These are phyloP conservation scores for Struthidea cinerea DNA, from an alignment of 2,113 vertebrate species.

Conservation along the genomic window DNA sequence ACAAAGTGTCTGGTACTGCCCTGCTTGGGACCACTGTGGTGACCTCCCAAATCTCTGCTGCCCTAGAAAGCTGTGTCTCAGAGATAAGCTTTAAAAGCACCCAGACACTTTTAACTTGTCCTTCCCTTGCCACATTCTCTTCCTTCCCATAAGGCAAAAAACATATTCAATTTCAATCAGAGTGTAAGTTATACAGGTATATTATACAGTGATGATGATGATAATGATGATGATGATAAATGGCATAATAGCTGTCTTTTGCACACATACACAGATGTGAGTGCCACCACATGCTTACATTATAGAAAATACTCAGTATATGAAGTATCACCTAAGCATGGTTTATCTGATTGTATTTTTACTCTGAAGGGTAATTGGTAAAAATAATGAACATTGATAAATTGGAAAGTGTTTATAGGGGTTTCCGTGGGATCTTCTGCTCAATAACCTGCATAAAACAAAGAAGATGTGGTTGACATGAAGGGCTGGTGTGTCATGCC, in stretches of 20 bases:
- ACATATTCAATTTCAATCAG: not conserved
- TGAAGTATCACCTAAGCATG: not conserved
- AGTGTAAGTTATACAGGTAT: not conserved
- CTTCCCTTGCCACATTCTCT: not conserved
- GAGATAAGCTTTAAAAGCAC: not conserved
- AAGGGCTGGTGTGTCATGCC: not conserved
- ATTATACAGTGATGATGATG: not conserved
- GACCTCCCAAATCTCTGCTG: not conserved
- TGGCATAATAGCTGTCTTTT: not conserved
- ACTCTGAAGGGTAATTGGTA: not conserved
- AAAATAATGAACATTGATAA: not conserved
- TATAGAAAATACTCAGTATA: not conserved
- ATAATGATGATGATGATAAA: not conserved
- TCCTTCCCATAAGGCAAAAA: not conserved
- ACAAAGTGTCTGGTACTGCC: accelerated
- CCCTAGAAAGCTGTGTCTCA: not conserved
- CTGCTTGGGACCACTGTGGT: not conserved
- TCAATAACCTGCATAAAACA: not conserved
- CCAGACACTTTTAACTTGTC: not conserved
- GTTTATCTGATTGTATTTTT: not conserved
- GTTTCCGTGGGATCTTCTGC: not conserved
- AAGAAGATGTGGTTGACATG: not conserved
- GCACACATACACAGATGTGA: not conserved
- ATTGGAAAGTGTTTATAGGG: not conserved
- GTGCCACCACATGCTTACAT: not conserved